Base-by-base conservation (phyloP, 1,140 invertebrate genomes). In the Hesperophylax magnus region DNA sequence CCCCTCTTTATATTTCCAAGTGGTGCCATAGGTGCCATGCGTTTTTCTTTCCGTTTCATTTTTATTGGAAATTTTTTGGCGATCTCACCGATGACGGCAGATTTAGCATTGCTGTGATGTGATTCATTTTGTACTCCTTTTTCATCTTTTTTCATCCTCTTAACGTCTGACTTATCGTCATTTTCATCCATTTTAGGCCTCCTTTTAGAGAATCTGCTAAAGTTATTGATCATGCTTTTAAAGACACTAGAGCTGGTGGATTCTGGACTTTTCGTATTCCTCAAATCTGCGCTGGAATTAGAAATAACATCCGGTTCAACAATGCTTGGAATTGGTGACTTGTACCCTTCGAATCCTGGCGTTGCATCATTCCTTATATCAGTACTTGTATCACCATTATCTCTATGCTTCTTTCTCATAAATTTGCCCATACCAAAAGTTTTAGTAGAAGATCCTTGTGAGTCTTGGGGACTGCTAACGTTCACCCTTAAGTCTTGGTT, bases 401-500 rank as follows among this genome's bases (percentile, higher is more conserved):
- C 31, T n/a, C 39, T 72, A 3, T 15, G 22, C 75, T 81, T 79
- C 24, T 77, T 84, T 52, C 81, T 80, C 17, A 84, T 77, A 74
- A 84, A 84, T 39, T 84, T 84, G 15, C 78, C 63, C 82, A 84
- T 84, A 18, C 82, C 82, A 22, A 79, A 84, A 20, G 31, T 24
- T 72, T 81, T 79, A 22, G 18, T 77, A 14, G 71, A 53, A 61
- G 58, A 15, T 2, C 18, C 18, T 17, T 77, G 53, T 17, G n/a
- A 18, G 0, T 20, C 47, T 52, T 14, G 2, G 39, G 39, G 39
- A 47, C 79, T 89, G 86, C 58, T 61, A 17, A 90, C 85, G 85
- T 90, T 88, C 80, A 89, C 86, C 83, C 85, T 85, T 15, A 89
- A 84, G 53, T 84, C 83, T 79, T 86, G 87, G 82, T 90, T 85